These are phyloP conservation scores for Zaprionus capensis DNA, from an alignment of 1,140 invertebrate species.

Conservation along the genomic window DNA sequence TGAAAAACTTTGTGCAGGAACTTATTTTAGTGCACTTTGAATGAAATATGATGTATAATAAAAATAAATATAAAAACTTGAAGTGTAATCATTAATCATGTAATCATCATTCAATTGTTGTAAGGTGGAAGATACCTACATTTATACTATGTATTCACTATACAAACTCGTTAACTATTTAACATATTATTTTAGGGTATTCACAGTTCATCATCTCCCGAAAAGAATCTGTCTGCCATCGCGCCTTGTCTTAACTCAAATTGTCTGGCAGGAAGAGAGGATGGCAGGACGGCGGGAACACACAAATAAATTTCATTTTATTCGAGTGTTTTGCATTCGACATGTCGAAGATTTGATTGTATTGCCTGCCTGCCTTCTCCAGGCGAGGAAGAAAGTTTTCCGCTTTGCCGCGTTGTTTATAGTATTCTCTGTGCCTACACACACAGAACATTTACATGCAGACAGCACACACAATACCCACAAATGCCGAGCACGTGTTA, in stretches of 20 bases:
- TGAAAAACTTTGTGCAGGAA: not conserved
- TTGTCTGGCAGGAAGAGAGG: conserved; percentile 16
- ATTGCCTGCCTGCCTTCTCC: conserved; percentile 32
- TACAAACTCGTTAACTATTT: no score
- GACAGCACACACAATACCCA: conserved; percentile 24
- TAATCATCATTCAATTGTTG: no score
- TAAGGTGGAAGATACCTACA: no score
- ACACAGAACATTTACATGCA: conserved; percentile 52
- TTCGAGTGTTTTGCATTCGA: conserved; percentile 70
- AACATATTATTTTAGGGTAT: not conserved
- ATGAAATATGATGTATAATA: not conserved
- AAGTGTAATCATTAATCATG: no score
- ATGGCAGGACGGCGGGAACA: conserved; percentile 24
- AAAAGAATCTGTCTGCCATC: not conserved
- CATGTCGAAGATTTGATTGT: conserved; percentile 61
- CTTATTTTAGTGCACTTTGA: not conserved
- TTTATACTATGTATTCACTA: no score
- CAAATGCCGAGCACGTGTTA: conserved; percentile 33
- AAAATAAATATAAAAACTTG: no score
- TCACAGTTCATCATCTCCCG: not conserved
- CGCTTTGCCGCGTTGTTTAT: conserved; percentile 61
- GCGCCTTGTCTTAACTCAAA: conserved; percentile 60
- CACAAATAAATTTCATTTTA: conserved; percentile 79
- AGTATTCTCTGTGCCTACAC: conserved; percentile 13
- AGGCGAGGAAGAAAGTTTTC: conserved; percentile 49